phyloP scores from a whole-genome alignment of 1,140 invertebrate genomes.

The Diorhabda carinulata region DNA sequence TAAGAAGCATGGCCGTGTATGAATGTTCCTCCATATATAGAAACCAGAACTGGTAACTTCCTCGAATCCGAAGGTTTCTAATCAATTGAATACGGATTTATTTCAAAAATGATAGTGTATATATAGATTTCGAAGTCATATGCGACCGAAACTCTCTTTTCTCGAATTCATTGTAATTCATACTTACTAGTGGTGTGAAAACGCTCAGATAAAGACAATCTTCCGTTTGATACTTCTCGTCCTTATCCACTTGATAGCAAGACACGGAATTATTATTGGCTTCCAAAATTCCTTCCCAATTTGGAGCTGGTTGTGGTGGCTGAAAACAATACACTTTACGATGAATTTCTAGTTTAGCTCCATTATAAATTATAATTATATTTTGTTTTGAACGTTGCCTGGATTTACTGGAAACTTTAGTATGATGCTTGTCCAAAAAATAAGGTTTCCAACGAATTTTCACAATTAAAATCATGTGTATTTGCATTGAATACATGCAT shows the following conservation, averaged over 20 bases:
- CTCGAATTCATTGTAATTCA: not conserved
- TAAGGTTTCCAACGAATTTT: too few species aligned
- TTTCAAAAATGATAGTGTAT: too few species aligned
- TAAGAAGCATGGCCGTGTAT: slow-evolving; percentile 25
- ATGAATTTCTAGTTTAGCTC: too few species aligned
- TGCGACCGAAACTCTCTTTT: not conserved
- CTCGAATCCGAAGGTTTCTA: too few species aligned
- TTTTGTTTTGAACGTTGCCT: too few species aligned
- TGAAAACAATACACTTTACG: not conserved
- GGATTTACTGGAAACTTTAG: too few species aligned
- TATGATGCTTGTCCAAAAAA: too few species aligned
- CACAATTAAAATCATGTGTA: too few species aligned
- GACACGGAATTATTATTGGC: not conserved
- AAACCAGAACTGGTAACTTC: slow-evolving; percentile 18
- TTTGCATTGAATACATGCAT: too few species aligned
- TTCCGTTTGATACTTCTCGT: not conserved
- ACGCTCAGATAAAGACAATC: slow-evolving; percentile 9
- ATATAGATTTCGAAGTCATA: too few species aligned
- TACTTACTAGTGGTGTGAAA: slow-evolving; percentile 7
- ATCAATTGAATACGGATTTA: too few species aligned
- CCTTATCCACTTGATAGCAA: slow-evolving; percentile 6
- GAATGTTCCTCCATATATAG: slow-evolving; percentile 26
- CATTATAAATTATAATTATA: too few species aligned
- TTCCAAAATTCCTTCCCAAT: not conserved
- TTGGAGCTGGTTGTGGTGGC: slow-evolving; percentile 6